Conservation (phyloP, 2,797 vertebrate genomes). For the Sebastes cheni region DNA sequence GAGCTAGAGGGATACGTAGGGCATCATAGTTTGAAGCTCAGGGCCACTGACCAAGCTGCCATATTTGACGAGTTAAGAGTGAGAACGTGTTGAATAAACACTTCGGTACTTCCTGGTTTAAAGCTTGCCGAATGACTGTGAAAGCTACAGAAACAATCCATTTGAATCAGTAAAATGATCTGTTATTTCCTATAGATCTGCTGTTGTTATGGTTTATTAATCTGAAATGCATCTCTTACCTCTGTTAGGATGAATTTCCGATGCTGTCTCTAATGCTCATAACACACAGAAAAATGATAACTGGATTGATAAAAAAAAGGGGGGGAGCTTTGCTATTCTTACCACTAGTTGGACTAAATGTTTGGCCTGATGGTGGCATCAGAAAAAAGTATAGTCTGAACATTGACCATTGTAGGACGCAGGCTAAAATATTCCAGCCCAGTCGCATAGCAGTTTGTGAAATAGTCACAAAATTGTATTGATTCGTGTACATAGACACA, state of each 20-base stretch:
- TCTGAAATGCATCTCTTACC: background rate
- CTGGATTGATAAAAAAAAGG: background rate
- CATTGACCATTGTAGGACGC: too few relatives aligned
- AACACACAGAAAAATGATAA: background rate
- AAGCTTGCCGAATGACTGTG: background rate
- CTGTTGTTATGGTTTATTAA: background rate
- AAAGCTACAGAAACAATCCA: background rate
- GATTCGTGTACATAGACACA: too few relatives aligned
- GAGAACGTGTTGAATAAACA: too few relatives aligned
- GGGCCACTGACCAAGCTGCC: too few relatives aligned
- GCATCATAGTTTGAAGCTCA: too few relatives aligned
- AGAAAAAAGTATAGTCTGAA: too few relatives aligned
- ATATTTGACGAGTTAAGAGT: too few relatives aligned
- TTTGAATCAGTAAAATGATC: background rate
- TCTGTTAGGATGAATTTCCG: background rate
- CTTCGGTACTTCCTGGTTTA: background rate
- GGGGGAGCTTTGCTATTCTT: background rate
- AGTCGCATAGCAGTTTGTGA: too few relatives aligned
- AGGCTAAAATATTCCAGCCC: too few relatives aligned
- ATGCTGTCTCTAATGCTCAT: background rate
- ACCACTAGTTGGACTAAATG: background rate
- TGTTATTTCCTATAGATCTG: background rate
- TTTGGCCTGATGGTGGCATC: too few relatives aligned
- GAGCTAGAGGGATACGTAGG: too few relatives aligned
- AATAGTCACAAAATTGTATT: too few relatives aligned